These are phyloP conservation scores for Cheilosia vernalis DNA, from an alignment of 2,888 invertebrate genomes.

Conservation along the genomic window DNA sequence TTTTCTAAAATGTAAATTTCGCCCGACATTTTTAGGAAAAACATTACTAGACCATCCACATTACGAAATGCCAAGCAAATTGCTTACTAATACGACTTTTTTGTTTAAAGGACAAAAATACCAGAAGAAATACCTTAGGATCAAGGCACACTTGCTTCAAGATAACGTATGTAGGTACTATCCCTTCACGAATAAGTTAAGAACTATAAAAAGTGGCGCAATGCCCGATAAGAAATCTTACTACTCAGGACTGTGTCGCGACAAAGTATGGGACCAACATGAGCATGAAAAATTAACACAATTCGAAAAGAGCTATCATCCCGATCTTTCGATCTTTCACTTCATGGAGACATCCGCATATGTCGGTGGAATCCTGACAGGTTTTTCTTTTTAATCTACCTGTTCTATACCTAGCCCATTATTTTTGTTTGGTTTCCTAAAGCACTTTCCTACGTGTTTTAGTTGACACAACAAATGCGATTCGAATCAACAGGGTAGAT, in stretches of 20 bases:
- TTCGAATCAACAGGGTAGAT: conserved; percentile 28
- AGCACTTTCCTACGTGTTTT: conserved; percentile 18
- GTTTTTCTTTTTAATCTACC: conserved; percentile 11
- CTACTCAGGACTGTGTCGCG: neutral
- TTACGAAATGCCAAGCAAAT: too few species aligned
- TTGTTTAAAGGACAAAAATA: too few species aligned
- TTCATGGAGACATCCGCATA: neutral
- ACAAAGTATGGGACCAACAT: neutral
- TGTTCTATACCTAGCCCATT: neutral
- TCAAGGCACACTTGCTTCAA: neutral
- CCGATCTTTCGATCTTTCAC: conserved; percentile 20
- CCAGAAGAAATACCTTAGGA: too few species aligned
- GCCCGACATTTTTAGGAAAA: too few species aligned
- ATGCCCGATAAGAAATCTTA: neutral
- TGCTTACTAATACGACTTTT: too few species aligned
- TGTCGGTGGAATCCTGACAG: conserved; percentile 28
- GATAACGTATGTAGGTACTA: neutral
- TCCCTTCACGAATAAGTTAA: neutral
- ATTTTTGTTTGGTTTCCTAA: neutral
- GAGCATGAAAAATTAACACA: conserved; percentile 38
- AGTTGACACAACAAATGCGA: conserved; percentile 28
- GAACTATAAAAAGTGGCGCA: neutral
- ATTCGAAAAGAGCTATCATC: conserved; percentile 18
- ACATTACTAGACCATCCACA: too few species aligned
- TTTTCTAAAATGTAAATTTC: too few species aligned